Base-by-base conservation (phyloP, 1,140 invertebrate genomes). In the Tetragnatha versicolor region DNA sequence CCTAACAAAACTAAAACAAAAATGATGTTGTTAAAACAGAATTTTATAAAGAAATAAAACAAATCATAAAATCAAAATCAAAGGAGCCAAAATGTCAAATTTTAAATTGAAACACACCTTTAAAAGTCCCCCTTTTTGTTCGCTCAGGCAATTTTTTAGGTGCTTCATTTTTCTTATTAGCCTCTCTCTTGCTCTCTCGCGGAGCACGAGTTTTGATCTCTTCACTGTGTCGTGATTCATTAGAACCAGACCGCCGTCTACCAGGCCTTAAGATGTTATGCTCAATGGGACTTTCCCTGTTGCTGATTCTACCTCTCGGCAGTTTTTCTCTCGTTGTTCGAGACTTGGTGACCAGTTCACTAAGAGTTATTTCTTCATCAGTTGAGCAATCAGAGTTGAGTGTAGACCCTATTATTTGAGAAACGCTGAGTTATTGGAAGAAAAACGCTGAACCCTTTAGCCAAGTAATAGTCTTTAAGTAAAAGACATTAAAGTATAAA, bases 291-390 rank as follows among this genome's bases (percentile, higher is more conserved):
- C 42, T 66, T 37, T 81, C 80, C 60, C 69, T 60, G 75, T 61
- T 70, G 35, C 60, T 58, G 35, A 60, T 55, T 63, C 60, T 66
- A 37, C 39, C 20, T 65, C 73, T 49, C 70, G 73, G 31, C 25
- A 37, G 73, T 55, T 42, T 51, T 53, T 47, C 53, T 25, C 37
- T 35, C 53, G 70, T 81, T 33, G 60, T 39, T 31, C 73, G 78
- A n/a, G 69, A n/a, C 61, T 82, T 82, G 33, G 14, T 80, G n/a
- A 75, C 78, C 53, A 82, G 58, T 58, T 82, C 81, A 65, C 80
- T 82, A 47, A 82, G 47, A 20, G 80, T 68, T 55, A 82, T 20
- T 39, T 82, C 81, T 61, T 82, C 81, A 60, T 82, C 81, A 35
- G 80, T 82, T 20, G 81, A 82, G 35, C 79, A 79, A 69, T 69